These are phyloP conservation scores for Clanis bilineata DNA, from an alignment of 2,888 invertebrate species.

Conservation along the genomic window DNA sequence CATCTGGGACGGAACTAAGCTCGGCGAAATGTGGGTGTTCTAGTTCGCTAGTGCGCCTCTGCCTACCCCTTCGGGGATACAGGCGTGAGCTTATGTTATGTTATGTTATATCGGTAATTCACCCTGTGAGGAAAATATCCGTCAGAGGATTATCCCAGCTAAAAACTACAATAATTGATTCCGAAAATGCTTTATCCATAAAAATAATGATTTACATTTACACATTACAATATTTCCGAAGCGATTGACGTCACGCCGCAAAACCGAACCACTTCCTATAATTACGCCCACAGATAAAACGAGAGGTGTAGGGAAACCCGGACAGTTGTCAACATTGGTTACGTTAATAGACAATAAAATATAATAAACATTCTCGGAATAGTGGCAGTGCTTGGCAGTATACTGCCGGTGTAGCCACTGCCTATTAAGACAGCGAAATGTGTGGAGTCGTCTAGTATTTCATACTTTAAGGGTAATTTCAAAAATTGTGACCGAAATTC, in stretches of 20 bases:
- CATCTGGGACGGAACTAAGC: too few species aligned
- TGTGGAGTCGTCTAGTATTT: not conserved
- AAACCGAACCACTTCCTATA: not conserved
- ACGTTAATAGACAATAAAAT: conserved; percentile 3
- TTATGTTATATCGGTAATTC: too few species aligned
- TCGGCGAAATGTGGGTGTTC: too few species aligned
- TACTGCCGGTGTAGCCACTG: not conserved
- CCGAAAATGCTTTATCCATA: too few species aligned
- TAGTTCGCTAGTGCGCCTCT: too few species aligned
- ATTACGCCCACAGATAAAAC: not conserved
- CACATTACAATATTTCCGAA: not conserved
- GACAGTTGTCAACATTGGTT: not conserved
- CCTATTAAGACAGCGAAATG: not conserved
- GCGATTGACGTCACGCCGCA: not conserved
- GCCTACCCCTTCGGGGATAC: too few species aligned
- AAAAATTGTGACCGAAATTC: too few species aligned
- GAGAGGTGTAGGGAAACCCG: not conserved
- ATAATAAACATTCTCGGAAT: conserved; percentile 20
- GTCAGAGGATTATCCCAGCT: too few species aligned
- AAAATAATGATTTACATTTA: not conserved
- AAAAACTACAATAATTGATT: too few species aligned
- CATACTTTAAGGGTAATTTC: too few species aligned
- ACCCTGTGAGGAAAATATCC: too few species aligned
- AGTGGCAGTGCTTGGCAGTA: not conserved
- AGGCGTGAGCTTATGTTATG: too few species aligned